Evolutionary conservation across 1,140 invertebrate genomes (phyloP).

Genomic region (Drosophila parabipectinata): DNA sequence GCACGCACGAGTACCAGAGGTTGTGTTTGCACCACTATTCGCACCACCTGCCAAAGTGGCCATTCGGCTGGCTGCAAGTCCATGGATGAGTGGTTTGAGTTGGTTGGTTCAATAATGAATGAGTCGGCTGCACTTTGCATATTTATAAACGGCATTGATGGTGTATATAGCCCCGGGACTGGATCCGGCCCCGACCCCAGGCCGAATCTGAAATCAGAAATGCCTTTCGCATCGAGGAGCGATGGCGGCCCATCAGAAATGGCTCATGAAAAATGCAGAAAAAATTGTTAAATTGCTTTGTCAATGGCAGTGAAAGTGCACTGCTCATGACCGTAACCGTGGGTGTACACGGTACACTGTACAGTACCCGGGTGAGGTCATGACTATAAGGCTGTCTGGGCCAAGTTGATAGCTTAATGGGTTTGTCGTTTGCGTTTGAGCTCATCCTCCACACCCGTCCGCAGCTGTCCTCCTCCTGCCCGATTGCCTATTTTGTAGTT

Average conservation of each 20-base stretch:
- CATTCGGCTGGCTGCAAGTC: conserved; percentile 1
- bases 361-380: conserved; percentile 38
- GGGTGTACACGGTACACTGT: conserved; percentile 16
- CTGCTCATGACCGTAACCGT: conserved; percentile 44
- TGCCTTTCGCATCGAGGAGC: conserved; percentile 25
- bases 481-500: conserved; percentile 53
- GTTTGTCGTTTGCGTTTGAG: conserved; percentile 27
- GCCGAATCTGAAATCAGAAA: conserved; percentile 24
- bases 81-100: conserved; percentile 24
- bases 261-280: conserved; percentile 49
- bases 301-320: conserved; percentile 47
- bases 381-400: conserved; percentile 1
- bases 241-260: conserved; percentile 2
- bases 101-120: conserved; percentile 54
- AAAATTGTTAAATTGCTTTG: conserved; percentile 59
- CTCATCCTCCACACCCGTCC: background rate
- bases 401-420: conserved; percentile 54
- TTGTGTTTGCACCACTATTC: conserved; percentile 10
- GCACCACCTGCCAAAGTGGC: conserved; percentile 5
- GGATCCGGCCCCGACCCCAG: background rate
- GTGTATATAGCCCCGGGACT: background rate
- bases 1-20: conserved; percentile 40
- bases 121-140: conserved; percentile 53
- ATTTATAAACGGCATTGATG: conserved; percentile 57
- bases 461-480: background rate